Evolutionary conservation across 2,888 invertebrate species (phyloP), one percentile per base, ranked within the genome.

Genomic region (Melanchra persicariae): DNA sequence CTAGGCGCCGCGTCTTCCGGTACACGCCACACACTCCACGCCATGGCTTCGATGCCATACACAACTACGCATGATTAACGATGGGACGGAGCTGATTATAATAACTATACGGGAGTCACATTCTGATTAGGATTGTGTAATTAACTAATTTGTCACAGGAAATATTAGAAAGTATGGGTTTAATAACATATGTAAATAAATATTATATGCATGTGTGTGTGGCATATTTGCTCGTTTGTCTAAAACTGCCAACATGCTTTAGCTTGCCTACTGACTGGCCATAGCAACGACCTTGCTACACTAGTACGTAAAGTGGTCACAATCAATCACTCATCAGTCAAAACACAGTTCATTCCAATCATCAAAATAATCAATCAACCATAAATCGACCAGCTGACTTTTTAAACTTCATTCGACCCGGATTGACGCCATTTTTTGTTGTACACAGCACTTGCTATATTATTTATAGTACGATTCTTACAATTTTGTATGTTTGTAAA

Each of bases 1-100:
- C 22, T n/a, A 55, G 81, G 85, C 84, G 82, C 85, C 85, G 58
- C 61, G 64, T 59, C 81, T 84, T 85, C 84, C 85, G 84, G 74
- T 65, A 52, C 62, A 70, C 34, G 54, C 2, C 67, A 19, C 58
- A 19, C 58, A 45, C 54, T 24, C 4, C 43, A 47, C 45, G 15
- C 60, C 34, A 40, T 61, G 49, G 75, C 67, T 65, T 47, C 63
- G 61, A 59, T 40, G 65, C 52, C 17, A 77, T n/a, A n/a, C n/a
- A n/a, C n/a, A n/a, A n/a, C n/a, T n/a, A n/a, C 51, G 55, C 30
- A 7, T 77, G 77, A 77, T 72, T 65, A 49, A 75, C 63, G 66
- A 40, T 65, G 26, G 55, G 66, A 80, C 59, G 51, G 15, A 17
- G 24, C 65, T 65, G 43, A 65, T 63, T 73, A 67, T 2, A 67